Conservation (phyloP, 2,888 invertebrate species). For the Xylota segnis region DNA sequence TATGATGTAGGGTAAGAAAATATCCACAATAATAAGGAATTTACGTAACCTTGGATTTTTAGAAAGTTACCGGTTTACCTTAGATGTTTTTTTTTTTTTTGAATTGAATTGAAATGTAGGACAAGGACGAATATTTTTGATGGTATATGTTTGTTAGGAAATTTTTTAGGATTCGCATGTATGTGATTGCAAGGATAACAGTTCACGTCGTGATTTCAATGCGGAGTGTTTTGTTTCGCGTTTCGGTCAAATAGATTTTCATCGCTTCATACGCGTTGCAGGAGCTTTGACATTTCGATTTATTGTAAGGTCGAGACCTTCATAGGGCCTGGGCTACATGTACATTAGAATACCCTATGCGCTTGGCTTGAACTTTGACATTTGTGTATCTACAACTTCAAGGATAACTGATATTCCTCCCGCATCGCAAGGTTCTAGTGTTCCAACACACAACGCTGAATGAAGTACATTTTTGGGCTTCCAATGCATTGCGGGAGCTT, state of each 20-base stretch:
- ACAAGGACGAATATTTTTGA: slow-evolving; percentile 44
- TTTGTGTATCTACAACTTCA: no score
- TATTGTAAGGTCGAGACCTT: no score
- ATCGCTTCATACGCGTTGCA: no score
- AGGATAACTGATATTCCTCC: no score
- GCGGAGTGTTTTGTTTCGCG: slow-evolving; percentile 5
- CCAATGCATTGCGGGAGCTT: no score
- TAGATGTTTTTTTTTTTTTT: slow-evolving; percentile 8
- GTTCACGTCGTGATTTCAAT: slow-evolving; percentile 43
- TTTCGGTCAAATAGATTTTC: no score
- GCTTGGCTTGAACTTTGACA: background rate
- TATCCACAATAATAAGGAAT: slow-evolving; percentile 20
- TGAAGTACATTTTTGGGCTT: no score
- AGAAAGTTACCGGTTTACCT: slow-evolving; percentile 53
- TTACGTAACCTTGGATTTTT: slow-evolving; percentile 61
- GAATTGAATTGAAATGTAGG: slow-evolving; percentile 20
- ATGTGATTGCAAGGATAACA: slow-evolving; percentile 28
- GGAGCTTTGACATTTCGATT: no score
- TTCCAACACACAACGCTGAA: no score
- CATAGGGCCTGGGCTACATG: no score
- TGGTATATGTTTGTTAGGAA: slow-evolving; percentile 4
- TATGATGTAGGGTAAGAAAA: background rate
- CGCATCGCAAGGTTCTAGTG: no score
- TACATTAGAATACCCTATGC: no score
- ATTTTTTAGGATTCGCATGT: slow-evolving; percentile 9